Base-by-base conservation (phyloP, 2,797 vertebrate genomes). In the Squalus acanthias region DNA sequence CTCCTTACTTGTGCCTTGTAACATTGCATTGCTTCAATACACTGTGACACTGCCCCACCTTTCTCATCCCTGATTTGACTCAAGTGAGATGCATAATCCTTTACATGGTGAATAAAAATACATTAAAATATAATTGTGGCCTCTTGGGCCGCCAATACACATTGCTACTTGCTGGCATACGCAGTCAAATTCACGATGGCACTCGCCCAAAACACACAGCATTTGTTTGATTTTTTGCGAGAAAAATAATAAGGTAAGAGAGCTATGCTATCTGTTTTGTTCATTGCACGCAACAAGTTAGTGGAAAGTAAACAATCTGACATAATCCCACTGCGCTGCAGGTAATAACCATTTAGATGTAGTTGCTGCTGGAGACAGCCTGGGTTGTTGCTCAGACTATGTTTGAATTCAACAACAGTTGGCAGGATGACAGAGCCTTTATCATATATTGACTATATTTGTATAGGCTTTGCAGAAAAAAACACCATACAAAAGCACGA, bases 301-400 rank as follows among this genome's bases (percentile, higher is more conserved):
- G 63, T 39, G 91, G n/a, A 67, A 93, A 22, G 91, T 39, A 93
- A 93, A 93, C 91, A 93, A 13, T 46, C 13, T 50, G 60, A 60
- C 15, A 24, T n/a, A 93, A 39, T 67, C 63, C 33, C 91, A n/a
- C 9, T 67, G 33, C 39, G n/a, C n/a, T 67, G 17, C 33, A 29
- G n/a, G n/a, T 67, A n/a, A 67, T 93, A 39, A 67, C 15, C 9
- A 22, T 67, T 93, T 93, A 65, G 63, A 93, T 20, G 63, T 22
- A 39, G 63, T 91, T 91, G 88, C 53, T 91, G n/a, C 57, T 67
- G 91, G 29, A 20, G 33, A 93, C 91, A 93, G n/a, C 63, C 91
- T 93, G 33, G 17, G 17, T 46, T 10, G 17, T 8, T 67, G 63
- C 33, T 63, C 13, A 20, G 17, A n/a, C 10, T 39, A 79, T n/a